Percentiles rank a stretch among this genome's conserved stretches.
phyloP scores from a whole-genome alignment of 64 coral and sea anemone genomes.

The Porites lutea region DNA sequence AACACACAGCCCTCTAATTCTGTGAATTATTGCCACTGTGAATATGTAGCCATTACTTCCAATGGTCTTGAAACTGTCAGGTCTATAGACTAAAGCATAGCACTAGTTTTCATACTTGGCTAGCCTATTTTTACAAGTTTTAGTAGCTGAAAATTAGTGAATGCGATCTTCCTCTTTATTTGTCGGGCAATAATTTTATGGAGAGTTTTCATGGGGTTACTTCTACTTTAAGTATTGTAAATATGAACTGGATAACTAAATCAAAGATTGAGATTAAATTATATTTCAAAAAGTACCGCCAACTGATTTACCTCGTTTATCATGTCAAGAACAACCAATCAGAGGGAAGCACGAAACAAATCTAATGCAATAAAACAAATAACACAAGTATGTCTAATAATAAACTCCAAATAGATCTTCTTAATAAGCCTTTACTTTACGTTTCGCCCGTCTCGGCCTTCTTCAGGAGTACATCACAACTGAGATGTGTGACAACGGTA shows the following conservation, averaged over 20 bases:
- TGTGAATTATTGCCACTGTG: background rate
- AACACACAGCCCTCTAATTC: background rate
- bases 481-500: too few relatives aligned
- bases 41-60: too few relatives aligned
- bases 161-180: background rate
- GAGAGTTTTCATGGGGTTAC: background rate
- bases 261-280: background rate
- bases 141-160: background rate
- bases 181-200: background rate
- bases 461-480: too few relatives aligned
- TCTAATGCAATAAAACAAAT: too few relatives aligned
- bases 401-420: too few relatives aligned
- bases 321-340: background rate
- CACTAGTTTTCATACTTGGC: too few relatives aligned
- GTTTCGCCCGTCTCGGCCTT: too few relatives aligned
- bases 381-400: too few relatives aligned
- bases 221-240: slow-evolving; percentile 13
- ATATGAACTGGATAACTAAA: background rate
- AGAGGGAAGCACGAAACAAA: too few relatives aligned
- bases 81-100: too few relatives aligned
- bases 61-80: too few relatives aligned
- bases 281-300: background rate
- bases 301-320: background rate
- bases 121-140: background rate
- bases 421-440: too few relatives aligned